Base-by-base conservation (phyloP, 2,888 invertebrate species). In the Orthonychiurus folsomi region DNA sequence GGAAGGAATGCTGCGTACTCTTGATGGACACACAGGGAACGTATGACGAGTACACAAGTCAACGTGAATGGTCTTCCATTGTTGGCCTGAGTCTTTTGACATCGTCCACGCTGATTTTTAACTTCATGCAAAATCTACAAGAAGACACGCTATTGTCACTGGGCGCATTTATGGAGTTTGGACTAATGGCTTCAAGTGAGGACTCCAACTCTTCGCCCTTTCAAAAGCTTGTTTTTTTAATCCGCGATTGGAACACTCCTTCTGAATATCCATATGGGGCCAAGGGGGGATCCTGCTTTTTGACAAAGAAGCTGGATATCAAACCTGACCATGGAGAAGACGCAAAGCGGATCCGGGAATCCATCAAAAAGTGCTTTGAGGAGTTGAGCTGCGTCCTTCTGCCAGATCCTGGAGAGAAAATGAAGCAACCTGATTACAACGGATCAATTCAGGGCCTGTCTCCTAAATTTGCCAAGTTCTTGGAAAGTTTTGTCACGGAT, bases 231-330 rank as follows among this genome's bases (percentile, higher is more conserved):
- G 88, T 90, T 78, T 93, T 94, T 79, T 81, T 94, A 18, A 89
- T 94, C 28, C 79, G 93, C 55, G 97, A 97, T 79, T 97, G 96
- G 96, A 90, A 93, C 79, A 96, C 90, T 78, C 96, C 96, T 0
- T 96, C 97, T 79, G 94, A 96, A 78, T 60, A 37, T 47, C 78
- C 79, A 3, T 99, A 94, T 79, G 99, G 99, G 0, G 85, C 87
- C 1, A 80, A 84, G 0, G 99, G 99, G 3, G 99, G 99, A 0
- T 83, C 85, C 72, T 82, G 84, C 73, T 88, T 97, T 60, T 80
- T 99, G 28, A 85, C 91, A 74, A 84, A 89, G 66, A 82, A 95
- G 68, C 81, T 99, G 21, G 86, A 88, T 81, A 86, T 88, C 72
- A 88, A 92, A 72, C 88, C 86, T 76, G 96, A 97, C 77, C 96